Evolutionary conservation across 2,797 vertebrate genomes (phyloP).

Genomic region (Knipowitschia caucasica): DNA sequence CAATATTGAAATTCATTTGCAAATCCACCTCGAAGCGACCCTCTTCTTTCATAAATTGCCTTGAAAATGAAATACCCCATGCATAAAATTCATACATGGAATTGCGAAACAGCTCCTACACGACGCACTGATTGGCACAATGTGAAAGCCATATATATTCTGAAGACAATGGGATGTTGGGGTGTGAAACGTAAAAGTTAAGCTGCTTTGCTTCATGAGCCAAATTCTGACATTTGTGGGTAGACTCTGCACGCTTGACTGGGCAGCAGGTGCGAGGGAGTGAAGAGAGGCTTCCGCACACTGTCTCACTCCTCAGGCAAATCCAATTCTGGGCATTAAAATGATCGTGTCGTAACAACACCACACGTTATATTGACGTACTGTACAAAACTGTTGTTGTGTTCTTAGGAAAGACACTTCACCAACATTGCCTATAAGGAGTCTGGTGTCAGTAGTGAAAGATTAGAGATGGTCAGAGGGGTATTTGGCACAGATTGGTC

Average conservation of each 20-base stretch:
- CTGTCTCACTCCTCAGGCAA: too few species aligned
- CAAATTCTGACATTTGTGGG: too few species aligned
- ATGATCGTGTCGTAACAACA: too few species aligned
- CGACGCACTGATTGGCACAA: constrained; percentile 50
- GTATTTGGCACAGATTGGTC: too few species aligned
- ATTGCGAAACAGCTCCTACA: constrained; percentile 55
- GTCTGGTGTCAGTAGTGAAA: too few species aligned
- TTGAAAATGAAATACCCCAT: constrained; percentile 60
- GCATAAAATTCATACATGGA: constrained; percentile 54
- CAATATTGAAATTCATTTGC: constrained; percentile 61
- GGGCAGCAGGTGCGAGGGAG: too few species aligned
- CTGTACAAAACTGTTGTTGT: too few species aligned
- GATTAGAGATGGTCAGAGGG: too few species aligned
- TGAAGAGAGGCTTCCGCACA: too few species aligned
- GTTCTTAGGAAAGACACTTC: too few species aligned
- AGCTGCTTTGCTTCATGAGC: constrained; percentile 38
- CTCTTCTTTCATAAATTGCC: constrained; percentile 54
- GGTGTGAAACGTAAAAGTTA: constrained; percentile 49
- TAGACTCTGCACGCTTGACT: too few species aligned
- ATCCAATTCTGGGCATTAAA: constrained; percentile 46
- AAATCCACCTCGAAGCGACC: constrained; percentile 57
- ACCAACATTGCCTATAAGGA: too few species aligned
- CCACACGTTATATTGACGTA: background rate
- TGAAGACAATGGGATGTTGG: constrained; percentile 29
- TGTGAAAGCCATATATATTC: constrained; percentile 43